Evolutionary conservation across 2,113 vertebrate species (phyloP), one percentile per base, ranked within the genome.

Genomic region (Seriola dumerili): DNA sequence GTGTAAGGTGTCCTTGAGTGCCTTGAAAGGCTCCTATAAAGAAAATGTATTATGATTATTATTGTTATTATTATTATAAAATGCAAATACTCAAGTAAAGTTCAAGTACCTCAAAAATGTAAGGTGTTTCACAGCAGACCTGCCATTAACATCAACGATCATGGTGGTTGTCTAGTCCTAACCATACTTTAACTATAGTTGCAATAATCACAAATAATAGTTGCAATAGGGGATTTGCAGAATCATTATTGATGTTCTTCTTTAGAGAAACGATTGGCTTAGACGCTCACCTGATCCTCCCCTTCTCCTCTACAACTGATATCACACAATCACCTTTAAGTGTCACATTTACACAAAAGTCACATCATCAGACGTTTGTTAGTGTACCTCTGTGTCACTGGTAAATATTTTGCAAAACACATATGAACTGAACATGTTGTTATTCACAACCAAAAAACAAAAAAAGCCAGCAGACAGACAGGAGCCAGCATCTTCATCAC

Each of bases 321-420:
- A 23, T 42, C 19, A 52, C 14, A n/a, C 2, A n/a, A 25, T 23
- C 14, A 14, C 23, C 23, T 64, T 72, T 29, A 64, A 71, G 64
- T 8, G 62, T 63, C 6, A 75, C n/a, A 57, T 46, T 38, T 19
- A 48, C 40, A 38, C 9, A n/a, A 52, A 52, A 1, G 3, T 44
- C 6, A 29, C 36, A 38, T 79, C 36, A 71, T 19, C 25, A 13
- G 23, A 32, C 59, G 8, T 72, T 44, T 71, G 40, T 36, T 3
- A 17, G 16, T 55, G 16, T 59, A 34, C 4, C n/a, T 16, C 0
- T 36, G 25, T 63, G 5, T 40, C 46, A 46, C 4, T 66, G 9
- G 52, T 50, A 50, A 78, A 64, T 61, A 68, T 52, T 50, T 32
- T 2, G 2, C 42, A 40, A 42, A 72, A 55, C 19, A 77, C 23